phyloP scores from a whole-genome alignment of 2,113 vertebrate species.

The Ondatra zibethicus region DNA sequence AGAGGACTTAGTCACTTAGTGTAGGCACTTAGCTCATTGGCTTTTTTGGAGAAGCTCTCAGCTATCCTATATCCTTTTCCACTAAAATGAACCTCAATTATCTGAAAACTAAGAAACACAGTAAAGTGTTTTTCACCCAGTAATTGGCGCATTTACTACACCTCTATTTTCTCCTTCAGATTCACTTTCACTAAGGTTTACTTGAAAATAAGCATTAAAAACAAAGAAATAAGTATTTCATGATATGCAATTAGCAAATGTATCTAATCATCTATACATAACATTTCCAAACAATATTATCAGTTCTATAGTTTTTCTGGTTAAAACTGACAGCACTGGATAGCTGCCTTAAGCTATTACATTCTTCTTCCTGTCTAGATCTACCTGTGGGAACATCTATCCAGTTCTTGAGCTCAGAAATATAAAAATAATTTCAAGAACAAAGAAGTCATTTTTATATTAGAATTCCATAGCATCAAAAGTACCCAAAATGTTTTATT shows the following conservation, averaged over 20 bases:
- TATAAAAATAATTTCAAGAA: not conserved
- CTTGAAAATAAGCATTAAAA: constrained; percentile 17
- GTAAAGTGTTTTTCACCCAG: not conserved
- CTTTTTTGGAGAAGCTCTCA: constrained; percentile 4
- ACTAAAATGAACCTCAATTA: not conserved
- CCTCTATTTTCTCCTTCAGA: not conserved
- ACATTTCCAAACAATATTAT: not conserved
- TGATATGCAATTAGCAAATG: constrained; percentile 25
- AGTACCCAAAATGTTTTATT: not conserved
- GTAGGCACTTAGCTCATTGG: not conserved
- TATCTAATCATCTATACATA: not conserved
- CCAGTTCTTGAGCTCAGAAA: constrained; percentile 35
- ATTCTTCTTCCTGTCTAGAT: not conserved
- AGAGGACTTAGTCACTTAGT: not conserved
- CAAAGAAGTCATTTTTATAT: not conserved
- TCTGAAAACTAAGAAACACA: not conserved
- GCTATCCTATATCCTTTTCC: not conserved
- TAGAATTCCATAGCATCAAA: constrained; percentile 38
- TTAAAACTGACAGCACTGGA: constrained; percentile 12
- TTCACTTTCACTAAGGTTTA: constrained; percentile 36
- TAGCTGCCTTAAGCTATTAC: not conserved
- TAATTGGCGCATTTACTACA: not conserved
- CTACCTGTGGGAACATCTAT: not conserved
- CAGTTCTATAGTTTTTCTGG: constrained; percentile 46
- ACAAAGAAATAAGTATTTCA: constrained; percentile 13